Evolutionary conservation across 2,888 invertebrate species (phyloP), one percentile per base, ranked within the genome.

Genomic region (Yponomeuta malinellus): DNA sequence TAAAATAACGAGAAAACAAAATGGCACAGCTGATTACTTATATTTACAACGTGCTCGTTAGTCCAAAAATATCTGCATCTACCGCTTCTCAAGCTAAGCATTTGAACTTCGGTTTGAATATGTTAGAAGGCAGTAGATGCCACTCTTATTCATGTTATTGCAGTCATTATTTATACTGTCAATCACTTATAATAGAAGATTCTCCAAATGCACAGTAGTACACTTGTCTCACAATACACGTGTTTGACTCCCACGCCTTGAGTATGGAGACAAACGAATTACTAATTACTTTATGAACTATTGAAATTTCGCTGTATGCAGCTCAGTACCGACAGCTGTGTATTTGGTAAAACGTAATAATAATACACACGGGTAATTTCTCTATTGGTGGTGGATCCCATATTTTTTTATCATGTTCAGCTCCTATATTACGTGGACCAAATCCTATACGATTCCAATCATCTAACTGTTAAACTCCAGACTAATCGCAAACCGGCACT

Each of bases 131-230:
- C 52, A 15, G 52, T 15, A 59, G 52, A 15, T 59, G 15, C 43
- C 10, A 65, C 65, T 65, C 29, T 31, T 31, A 59, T 59, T 59
- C 52, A 59, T 59, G 52, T 59, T 59, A 59, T 59, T 12, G 4
- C 63, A 70, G 63, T 37, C 63, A 69, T 69, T 70, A 70, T 70
- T 70, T 70, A 70, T 63, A 63, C 37, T 70, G 70, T 70, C 70
- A 70, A 63, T 69, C 70, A 70, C 52, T 43, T 29, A 15, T 59
- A 15, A 4, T 59, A 12, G 48, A 31, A 29, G 68, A 68, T 68
- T 29, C 31, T 65, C 12, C 29, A 52, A 23, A 31, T 31, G 52
- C 31, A 68, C 68, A 68, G 68, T 52, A 68, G 68, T 29, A 59
- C 68, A 48, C 5, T 52, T 23, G 29, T 29, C 23, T 9, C 52